These are phyloP conservation scores for Leistus spinibarbis DNA, from an alignment of 2,888 invertebrate species.

Conservation along the genomic window DNA sequence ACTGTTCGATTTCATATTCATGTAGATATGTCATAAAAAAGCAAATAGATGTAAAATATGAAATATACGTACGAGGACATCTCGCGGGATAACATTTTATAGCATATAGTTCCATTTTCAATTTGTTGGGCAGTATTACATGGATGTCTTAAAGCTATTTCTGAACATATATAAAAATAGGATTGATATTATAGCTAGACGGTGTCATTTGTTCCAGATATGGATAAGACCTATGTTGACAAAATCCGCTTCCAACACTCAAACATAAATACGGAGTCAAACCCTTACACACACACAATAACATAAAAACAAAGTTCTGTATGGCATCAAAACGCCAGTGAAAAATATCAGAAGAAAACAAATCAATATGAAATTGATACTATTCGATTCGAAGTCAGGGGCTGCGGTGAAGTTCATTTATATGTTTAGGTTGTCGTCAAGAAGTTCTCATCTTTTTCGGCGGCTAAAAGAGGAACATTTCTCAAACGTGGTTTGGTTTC, in stretches of 20 bases:
- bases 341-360: not conserved
- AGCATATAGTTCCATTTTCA: constrained; percentile 20
- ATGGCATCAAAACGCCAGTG: not conserved
- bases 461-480: constrained; percentile 26
- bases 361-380: constrained; percentile 32
- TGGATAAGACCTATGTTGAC: constrained; percentile 26
- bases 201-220: constrained; percentile 28
- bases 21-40: not conserved
- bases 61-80: constrained; percentile 2
- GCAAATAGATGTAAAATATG: not conserved
- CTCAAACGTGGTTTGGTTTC: constrained; percentile 15
- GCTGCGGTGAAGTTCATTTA: constrained; percentile 19
- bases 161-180: constrained; percentile 35
- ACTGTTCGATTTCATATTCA: too few relatives aligned
- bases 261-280: not conserved
- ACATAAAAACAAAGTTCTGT: not conserved
- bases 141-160: constrained; percentile 17
- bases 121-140: constrained; percentile 6
- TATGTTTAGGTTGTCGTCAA: constrained; percentile 32
- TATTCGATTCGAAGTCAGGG: not conserved
- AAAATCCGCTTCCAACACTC: constrained; percentile 6
- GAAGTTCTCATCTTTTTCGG: constrained; percentile 26
- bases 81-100: not conserved
- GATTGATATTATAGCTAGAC: constrained; percentile 31
- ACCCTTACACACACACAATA: not conserved